phyloP scores from a whole-genome alignment of 2,797 vertebrate genomes.

The Rhyacichthys aspro region DNA sequence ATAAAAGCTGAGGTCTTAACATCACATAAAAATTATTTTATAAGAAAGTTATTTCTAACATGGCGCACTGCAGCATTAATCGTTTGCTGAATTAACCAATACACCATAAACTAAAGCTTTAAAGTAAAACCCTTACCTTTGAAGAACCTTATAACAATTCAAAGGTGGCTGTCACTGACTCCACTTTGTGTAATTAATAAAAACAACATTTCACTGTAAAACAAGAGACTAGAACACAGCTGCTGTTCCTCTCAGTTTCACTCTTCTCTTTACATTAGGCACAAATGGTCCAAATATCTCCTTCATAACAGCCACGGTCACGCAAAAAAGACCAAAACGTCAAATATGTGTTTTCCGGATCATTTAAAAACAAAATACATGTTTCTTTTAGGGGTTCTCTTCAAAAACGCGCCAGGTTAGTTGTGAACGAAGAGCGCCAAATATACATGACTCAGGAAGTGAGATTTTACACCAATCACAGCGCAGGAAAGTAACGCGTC shows the following conservation, averaged over 20 bases:
- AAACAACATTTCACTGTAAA: slow-evolving; percentile 7
- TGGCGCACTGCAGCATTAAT: neutral
- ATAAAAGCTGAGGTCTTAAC: no score
- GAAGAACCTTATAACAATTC: slow-evolving; percentile 1
- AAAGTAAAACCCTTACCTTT: slow-evolving; percentile 48
- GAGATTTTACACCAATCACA: slow-evolving; percentile 70
- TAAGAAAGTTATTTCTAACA: neutral
- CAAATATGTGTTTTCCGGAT: neutral
- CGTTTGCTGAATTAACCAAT: neutral
- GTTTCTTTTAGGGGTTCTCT: slow-evolving; percentile 21
- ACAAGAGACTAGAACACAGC: slow-evolving; percentile 48
- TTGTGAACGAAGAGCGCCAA: slow-evolving; percentile 81
- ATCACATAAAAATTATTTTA: no score
- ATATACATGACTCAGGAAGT: slow-evolving; percentile 63
- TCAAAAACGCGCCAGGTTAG: slow-evolving; percentile 74
- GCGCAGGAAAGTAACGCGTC: slow-evolving; percentile 4
- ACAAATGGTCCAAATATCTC: slow-evolving; percentile 12
- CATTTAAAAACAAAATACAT: slow-evolving; percentile 9
- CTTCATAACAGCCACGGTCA: neutral
- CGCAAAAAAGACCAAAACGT: accelerated
- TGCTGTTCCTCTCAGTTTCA: slow-evolving; percentile 6
- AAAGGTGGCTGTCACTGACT: neutral
- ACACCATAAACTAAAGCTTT: slow-evolving; percentile 10
- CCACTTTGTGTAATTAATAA: neutral
- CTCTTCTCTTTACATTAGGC: slow-evolving; percentile 1